These are phyloP conservation scores for Sus cebifrons DNA, from an alignment of 2,797 vertebrate genomes.

Conservation along the genomic window DNA sequence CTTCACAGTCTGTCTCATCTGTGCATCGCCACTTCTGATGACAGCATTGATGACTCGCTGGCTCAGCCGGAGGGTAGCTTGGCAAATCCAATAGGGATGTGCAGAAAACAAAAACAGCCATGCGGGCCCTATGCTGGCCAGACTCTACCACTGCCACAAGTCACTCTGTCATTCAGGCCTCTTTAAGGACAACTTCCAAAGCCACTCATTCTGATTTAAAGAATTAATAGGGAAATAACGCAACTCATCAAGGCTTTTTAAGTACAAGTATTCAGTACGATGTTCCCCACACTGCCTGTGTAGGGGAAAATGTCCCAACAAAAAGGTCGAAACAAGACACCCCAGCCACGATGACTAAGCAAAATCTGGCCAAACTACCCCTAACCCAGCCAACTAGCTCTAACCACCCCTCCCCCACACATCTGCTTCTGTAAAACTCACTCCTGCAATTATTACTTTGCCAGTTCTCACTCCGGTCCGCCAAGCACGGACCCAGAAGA, in stretches of 20 bases:
- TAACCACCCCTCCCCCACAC: no score
- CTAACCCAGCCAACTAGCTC: no score
- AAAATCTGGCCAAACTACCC: no score
- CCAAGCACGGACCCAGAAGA: no score
- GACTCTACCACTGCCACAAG: neutral
- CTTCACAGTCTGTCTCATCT: slow-evolving; percentile 27
- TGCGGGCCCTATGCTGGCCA: neutral
- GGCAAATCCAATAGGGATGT: neutral
- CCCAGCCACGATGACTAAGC: no score
- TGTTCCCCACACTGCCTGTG: neutral
- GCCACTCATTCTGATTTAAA: neutral
- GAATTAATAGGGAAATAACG: neutral
- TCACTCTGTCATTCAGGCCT: neutral
- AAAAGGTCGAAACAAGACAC: no score
- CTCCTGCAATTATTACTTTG: no score
- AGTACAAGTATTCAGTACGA: neutral
- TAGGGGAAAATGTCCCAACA: no score
- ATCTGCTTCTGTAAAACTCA: no score
- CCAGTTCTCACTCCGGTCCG: no score
- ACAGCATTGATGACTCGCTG: neutral
- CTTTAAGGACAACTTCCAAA: neutral
- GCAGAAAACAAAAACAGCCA: neutral
- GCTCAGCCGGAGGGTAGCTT: neutral
- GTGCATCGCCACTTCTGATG: neutral
- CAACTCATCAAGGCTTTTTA: neutral